Evolutionary conservation across 2,888 invertebrate species (phyloP).

Genomic region (Anticlea derivata): DNA sequence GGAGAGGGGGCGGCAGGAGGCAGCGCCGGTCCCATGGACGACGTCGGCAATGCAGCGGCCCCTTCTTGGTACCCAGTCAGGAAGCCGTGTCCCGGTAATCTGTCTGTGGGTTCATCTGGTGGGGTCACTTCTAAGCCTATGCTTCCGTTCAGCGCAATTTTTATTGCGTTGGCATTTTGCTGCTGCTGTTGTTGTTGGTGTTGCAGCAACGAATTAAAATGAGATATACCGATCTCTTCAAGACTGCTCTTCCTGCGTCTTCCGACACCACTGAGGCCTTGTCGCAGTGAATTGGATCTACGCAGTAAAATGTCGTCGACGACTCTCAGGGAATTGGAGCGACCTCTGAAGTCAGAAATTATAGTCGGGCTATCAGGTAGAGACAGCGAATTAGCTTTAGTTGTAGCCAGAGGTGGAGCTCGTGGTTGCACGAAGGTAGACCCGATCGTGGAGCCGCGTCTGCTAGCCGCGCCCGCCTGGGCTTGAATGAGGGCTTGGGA

Average conservation of each 20-base stretch:
- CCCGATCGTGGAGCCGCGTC: constrained; percentile 88
- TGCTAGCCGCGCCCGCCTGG: constrained; percentile 77
- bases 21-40: constrained; percentile 60
- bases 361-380: constrained; percentile 95
- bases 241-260: constrained; percentile 92
- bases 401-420: constrained; percentile 91
- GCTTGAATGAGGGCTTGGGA: constrained; percentile 88
- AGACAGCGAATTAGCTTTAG: constrained; percentile 94
- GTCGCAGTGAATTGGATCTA: constrained; percentile 92
- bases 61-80: constrained; percentile 79
- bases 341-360: constrained; percentile 89
- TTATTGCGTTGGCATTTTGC: constrained; percentile 90
- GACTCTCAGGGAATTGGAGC: constrained; percentile 94
- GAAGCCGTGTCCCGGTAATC: constrained; percentile 63
- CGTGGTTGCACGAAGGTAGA: constrained; percentile 86
- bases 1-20: constrained; percentile 64
- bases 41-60: constrained; percentile 69
- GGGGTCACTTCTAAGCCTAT: constrained; percentile 92
- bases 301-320: constrained; percentile 93
- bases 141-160: constrained; percentile 93
- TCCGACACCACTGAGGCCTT: constrained; percentile 88
- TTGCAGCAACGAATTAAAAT: constrained; percentile 88
- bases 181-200: constrained; percentile 81
- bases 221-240: constrained; percentile 93
- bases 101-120: constrained; percentile 85